phyloP scores from a whole-genome alignment of 2,888 invertebrate species.

The Dryomyza anilis region DNA sequence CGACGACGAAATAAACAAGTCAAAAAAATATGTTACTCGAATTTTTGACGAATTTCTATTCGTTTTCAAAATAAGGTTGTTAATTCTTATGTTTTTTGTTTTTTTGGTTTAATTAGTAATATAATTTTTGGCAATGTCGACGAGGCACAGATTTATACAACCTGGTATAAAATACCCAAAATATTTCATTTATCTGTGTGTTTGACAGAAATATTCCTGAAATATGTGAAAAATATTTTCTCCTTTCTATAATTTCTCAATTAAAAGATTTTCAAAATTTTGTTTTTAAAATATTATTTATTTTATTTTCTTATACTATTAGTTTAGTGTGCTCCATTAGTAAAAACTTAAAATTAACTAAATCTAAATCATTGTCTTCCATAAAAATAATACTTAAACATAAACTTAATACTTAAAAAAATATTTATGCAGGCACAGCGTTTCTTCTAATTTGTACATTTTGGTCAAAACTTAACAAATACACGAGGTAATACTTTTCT shows the following conservation, averaged over 20 bases:
- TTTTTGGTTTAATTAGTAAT: too few relatives aligned
- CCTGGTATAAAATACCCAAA: too few relatives aligned
- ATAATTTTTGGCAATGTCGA: too few relatives aligned
- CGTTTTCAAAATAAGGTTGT: too few relatives aligned
- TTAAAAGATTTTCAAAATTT: background rate
- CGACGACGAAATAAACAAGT: too few relatives aligned
- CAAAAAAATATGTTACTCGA: too few relatives aligned
- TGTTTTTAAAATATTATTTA: background rate
- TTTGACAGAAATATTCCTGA: too few relatives aligned
- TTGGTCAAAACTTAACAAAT: conserved; percentile 23
- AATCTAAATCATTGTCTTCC: conserved; percentile 49
- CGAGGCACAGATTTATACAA: too few relatives aligned
- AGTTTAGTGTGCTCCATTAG: conserved; percentile 38
- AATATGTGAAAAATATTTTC: too few relatives aligned
- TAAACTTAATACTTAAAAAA: conserved; percentile 1
- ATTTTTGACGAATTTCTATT: too few relatives aligned
- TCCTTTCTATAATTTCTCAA: background rate
- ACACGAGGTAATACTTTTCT: conserved; percentile 43
- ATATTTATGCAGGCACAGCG: conserved; percentile 20
- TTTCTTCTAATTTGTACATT: conserved; percentile 21
- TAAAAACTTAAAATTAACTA: conserved; percentile 37
- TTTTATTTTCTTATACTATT: background rate
- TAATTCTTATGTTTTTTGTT: too few relatives aligned
- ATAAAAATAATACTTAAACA: conserved; percentile 19
- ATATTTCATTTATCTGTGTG: too few relatives aligned